phyloP scores from a whole-genome alignment of 2,888 invertebrate species.

The Brenthis daphne region DNA sequence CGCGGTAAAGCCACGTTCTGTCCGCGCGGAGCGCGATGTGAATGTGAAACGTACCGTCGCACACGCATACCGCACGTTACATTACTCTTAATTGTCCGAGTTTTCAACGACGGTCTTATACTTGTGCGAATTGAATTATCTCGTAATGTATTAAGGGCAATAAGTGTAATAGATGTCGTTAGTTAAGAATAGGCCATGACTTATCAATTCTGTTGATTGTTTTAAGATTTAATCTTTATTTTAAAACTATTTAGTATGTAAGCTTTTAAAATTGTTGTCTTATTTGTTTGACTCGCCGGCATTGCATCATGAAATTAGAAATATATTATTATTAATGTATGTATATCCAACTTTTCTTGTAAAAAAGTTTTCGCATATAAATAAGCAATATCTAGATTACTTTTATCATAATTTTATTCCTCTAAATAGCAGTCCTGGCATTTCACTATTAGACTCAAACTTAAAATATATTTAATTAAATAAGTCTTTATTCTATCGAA shows the following conservation, averaged over 20 bases:
- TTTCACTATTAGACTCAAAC: not conserved
- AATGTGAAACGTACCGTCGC: constrained; percentile 79
- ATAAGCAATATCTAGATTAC: not conserved
- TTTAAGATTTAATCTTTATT: too few relatives aligned
- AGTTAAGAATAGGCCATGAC: constrained; percentile 13
- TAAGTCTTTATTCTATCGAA: not conserved
- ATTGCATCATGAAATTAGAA: too few relatives aligned
- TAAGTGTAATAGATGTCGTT: constrained; percentile 17
- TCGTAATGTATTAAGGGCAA: constrained; percentile 37
- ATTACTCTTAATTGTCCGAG: constrained; percentile 64
- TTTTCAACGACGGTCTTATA: constrained; percentile 49
- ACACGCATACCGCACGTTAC: constrained; percentile 62
- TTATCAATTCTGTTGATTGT: too few relatives aligned
- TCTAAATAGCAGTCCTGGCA: constrained; percentile 3
- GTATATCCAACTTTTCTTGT: too few relatives aligned
- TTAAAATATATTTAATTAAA: constrained; percentile 6
- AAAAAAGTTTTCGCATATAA: too few relatives aligned
- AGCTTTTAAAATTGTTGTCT: too few relatives aligned
- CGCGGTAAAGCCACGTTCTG: constrained; percentile 57
- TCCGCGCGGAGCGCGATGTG: constrained; percentile 68
- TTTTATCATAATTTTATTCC: not conserved
- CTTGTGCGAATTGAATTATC: constrained; percentile 42
- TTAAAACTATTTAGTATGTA: too few relatives aligned
- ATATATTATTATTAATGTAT: too few relatives aligned
- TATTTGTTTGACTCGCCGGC: too few relatives aligned